Percentiles rank a stretch among this genome's conserved stretches.
Conservation (phyloP, 2,888 invertebrate species). For the Drosophila silvestris region DNA sequence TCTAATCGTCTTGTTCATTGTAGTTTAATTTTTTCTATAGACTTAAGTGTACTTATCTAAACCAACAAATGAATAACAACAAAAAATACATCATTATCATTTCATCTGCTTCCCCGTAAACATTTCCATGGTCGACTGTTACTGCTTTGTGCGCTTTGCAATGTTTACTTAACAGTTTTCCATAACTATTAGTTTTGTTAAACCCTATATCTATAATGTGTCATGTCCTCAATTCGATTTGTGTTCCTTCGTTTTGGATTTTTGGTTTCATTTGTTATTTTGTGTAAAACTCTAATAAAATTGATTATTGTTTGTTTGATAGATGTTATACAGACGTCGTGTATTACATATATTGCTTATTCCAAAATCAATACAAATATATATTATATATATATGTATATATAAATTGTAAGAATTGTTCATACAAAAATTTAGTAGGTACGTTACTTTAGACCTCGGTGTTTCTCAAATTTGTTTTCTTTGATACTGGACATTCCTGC, state of each 20-base stretch:
- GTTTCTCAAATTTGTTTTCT: constrained; percentile 66
- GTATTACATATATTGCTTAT: constrained; percentile 83
- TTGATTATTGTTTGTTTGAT: constrained; percentile 78
- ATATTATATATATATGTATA: constrained; percentile 73
- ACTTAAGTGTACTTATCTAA: constrained; percentile 18
- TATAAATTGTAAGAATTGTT: constrained; percentile 82
- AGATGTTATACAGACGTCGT: constrained; percentile 68
- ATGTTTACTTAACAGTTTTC: constrained; percentile 12
- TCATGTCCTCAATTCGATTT: constrained; percentile 7
- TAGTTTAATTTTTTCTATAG: constrained; percentile 8
- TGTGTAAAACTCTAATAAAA: constrained; percentile 80
- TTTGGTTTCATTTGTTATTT: constrained; percentile 18
- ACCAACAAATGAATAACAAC: constrained; percentile 4
- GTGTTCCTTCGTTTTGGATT: constrained; percentile 11
- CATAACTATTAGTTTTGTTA: constrained; percentile 13
- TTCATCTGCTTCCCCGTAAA: constrained; percentile 27
- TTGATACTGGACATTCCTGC: constrained; percentile 75
- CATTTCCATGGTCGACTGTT: constrained; percentile 61
- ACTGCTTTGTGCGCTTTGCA: constrained; percentile 63
- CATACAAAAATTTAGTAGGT: constrained; percentile 83
- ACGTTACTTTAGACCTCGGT: constrained; percentile 83
- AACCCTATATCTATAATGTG: constrained; percentile 6
- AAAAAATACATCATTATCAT: constrained; percentile 7
- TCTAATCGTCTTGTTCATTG: constrained; percentile 23
- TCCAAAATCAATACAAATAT: constrained; percentile 83